Evolutionary conservation across 2,113 vertebrate species (phyloP).

Genomic region (Cyanistes caeruleus): DNA sequence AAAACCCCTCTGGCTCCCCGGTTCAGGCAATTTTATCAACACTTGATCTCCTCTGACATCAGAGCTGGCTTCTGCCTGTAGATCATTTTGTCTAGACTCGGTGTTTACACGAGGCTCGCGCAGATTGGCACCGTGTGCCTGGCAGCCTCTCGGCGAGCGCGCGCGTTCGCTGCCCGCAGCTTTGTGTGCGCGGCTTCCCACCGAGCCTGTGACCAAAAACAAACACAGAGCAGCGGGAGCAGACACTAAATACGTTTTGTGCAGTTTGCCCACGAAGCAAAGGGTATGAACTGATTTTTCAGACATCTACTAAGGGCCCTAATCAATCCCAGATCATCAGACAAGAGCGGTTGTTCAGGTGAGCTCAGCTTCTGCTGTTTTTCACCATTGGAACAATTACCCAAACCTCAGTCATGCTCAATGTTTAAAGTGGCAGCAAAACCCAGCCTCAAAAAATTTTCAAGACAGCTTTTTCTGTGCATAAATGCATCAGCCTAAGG

Average conservation of each 20-base stretch:
- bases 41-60: slow-evolving; percentile 53
- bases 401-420: slow-evolving; percentile 60
- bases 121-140: not conserved
- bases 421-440: slow-evolving; percentile 24
- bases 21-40: slow-evolving; percentile 44
- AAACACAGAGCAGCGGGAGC: not conserved
- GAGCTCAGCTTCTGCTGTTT: slow-evolving; percentile 19
- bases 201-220: slow-evolving; percentile 28
- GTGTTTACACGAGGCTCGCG: slow-evolving; percentile 27
- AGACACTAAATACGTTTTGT: not conserved
- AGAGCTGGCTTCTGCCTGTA: slow-evolving; percentile 49
- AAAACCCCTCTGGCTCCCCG: not conserved
- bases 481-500: not conserved
- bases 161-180: not conserved
- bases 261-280: not conserved
- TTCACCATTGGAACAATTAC: slow-evolving; percentile 32
- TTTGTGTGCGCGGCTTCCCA: slow-evolving; percentile 9
- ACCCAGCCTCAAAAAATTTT: not conserved
- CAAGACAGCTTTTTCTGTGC: not conserved
- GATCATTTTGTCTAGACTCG: slow-evolving; percentile 20
- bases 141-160: not conserved
- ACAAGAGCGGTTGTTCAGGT: not conserved
- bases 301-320: slow-evolving; percentile 28
- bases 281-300: slow-evolving; percentile 14
- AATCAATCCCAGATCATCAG: slow-evolving; percentile 52